Evolutionary conservation across 2,888 invertebrate genomes (phyloP).

Genomic region (Coleophora flavipennella): DNA sequence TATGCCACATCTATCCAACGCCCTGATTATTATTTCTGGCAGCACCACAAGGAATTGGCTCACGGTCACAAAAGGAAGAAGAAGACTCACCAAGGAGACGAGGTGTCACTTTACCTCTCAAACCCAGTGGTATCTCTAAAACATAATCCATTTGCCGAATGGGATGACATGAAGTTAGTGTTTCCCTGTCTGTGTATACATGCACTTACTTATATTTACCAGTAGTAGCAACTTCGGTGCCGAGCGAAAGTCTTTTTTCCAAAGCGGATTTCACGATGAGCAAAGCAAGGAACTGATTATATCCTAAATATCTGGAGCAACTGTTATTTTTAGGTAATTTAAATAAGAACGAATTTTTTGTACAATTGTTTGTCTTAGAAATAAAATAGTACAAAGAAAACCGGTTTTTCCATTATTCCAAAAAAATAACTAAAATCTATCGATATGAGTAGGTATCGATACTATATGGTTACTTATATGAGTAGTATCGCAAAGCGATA

Average conservation of each 20-base stretch:
- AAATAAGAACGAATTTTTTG: not conserved
- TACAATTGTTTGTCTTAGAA: not conserved
- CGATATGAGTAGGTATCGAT: slow-evolving; percentile 1
- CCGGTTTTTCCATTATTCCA: not conserved
- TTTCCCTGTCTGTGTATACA: not conserved
- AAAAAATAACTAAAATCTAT: not conserved
- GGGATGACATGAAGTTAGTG: not conserved
- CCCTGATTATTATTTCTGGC: no score
- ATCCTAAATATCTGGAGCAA: not conserved
- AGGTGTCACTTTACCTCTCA: not conserved
- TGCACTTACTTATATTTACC: not conserved
- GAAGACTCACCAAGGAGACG: not conserved
- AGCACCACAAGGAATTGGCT: no score
- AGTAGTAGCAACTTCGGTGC: not conserved
- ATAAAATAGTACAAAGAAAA: not conserved
- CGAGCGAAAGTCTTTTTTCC: not conserved
- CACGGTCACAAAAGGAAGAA: not conserved
- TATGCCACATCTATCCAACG: no score
- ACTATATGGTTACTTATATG: not conserved
- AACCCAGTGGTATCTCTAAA: not conserved
- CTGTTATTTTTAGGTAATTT: not conserved
- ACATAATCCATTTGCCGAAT: not conserved
- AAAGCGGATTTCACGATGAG: not conserved
- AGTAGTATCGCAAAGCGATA: not conserved
- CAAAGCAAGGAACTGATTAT: not conserved